Percentiles rank a stretch among this genome's conserved stretches.
phyloP scores from a whole-genome alignment of 2,888 invertebrate genomes.

The Lucinisca nassula region DNA sequence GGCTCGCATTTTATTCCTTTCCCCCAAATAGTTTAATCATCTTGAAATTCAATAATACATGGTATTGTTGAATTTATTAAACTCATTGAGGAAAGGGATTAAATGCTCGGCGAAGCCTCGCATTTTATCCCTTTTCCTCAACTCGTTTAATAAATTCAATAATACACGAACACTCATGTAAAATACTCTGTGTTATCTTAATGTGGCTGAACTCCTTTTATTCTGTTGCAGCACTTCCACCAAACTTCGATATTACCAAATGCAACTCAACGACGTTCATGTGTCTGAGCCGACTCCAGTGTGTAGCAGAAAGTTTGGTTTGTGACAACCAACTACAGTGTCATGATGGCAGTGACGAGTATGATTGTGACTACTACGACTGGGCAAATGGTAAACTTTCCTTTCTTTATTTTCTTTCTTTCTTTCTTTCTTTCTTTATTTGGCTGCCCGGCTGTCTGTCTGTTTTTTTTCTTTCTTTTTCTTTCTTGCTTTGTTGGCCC shows the following conservation, averaged over 20 bases:
- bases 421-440: not conserved
- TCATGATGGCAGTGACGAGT: constrained; percentile 81
- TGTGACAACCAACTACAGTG: constrained; percentile 80
- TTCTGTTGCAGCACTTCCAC: constrained; percentile 60
- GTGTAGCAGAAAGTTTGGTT: constrained; percentile 64
- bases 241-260: constrained; percentile 65
- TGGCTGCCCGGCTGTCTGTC: not conserved
- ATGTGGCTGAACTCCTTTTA: too few relatives aligned
- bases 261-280: constrained; percentile 75
- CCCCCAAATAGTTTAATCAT: too few relatives aligned
- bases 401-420: not conserved
- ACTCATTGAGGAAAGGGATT: too few relatives aligned
- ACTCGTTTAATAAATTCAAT: too few relatives aligned
- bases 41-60: too few relatives aligned
- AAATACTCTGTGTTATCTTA: too few relatives aligned
- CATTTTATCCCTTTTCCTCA: too few relatives aligned
- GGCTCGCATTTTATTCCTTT: too few relatives aligned
- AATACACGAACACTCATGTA: too few relatives aligned
- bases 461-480: not conserved
- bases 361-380: constrained; percentile 62
- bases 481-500: too few relatives aligned
- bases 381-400: constrained; percentile 47
- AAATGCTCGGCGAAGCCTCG: too few relatives aligned
- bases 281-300: constrained; percentile 75
- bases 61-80: too few relatives aligned